phyloP scores from a whole-genome alignment of 2,888 invertebrate genomes.

The Troides aeacus region DNA sequence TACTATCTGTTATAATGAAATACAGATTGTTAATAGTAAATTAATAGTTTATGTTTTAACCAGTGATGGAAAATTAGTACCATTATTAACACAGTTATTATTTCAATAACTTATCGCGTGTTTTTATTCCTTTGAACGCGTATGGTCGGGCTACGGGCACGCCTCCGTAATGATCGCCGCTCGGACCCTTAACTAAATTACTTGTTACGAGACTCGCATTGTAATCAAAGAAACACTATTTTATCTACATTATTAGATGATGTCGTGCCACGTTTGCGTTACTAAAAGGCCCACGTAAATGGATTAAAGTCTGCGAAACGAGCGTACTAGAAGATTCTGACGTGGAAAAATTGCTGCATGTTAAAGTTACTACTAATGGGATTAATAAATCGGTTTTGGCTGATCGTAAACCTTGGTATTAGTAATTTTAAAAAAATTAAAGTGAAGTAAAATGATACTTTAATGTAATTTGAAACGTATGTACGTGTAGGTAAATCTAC shows the following conservation, averaged over 20 bases:
- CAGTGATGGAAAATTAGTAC: neutral
- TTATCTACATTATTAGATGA: constrained; percentile 65
- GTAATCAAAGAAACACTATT: constrained; percentile 64
- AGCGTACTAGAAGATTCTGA: neutral
- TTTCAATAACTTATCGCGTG: neutral
- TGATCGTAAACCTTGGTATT: too few species aligned
- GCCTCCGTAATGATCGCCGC: constrained; percentile 56
- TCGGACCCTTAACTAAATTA: constrained; percentile 73
- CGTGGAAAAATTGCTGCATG: constrained; percentile 6
- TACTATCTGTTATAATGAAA: too few species aligned
- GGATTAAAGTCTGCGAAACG: constrained; percentile 31
- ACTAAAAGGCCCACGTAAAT: constrained; percentile 36
- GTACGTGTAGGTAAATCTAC: too few species aligned
- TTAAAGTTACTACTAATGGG: neutral
- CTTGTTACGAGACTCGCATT: constrained; percentile 69
- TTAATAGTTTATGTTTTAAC: neutral
- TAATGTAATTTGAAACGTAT: too few species aligned
- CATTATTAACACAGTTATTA: neutral
- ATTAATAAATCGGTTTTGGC: too few species aligned
- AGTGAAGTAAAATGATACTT: too few species aligned
- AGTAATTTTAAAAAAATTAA: too few species aligned
- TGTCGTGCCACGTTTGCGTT: constrained; percentile 43
- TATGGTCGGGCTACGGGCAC: constrained; percentile 48
- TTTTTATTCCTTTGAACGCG: constrained; percentile 39
- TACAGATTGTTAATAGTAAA: too few species aligned